Conservation (phyloP, 2,888 invertebrate genomes). For the Prosapia bicincta region DNA sequence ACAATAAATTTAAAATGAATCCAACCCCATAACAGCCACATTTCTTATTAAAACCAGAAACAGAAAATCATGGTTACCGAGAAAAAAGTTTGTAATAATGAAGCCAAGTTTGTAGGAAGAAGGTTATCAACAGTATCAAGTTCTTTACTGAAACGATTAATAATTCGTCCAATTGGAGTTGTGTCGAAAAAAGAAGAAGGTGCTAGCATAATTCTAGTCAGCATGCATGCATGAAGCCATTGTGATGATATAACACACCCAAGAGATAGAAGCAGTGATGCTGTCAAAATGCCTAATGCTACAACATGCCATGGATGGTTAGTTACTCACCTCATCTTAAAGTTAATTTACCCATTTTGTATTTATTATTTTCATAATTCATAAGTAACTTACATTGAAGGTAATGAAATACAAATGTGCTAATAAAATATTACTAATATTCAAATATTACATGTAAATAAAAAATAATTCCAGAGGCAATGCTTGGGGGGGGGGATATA, state of each 20-base stretch:
- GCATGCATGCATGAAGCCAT: conserved; percentile 44
- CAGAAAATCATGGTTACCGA: conserved; percentile 15
- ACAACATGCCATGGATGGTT: too few relatives aligned
- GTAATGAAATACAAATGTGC: too few relatives aligned
- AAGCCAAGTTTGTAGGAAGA: conserved; percentile 67
- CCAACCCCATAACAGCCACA: background rate
- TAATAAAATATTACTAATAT: too few relatives aligned
- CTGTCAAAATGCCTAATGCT: too few relatives aligned
- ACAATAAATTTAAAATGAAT: too few relatives aligned
- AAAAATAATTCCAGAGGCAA: too few relatives aligned
- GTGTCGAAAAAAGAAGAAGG: conserved; percentile 75
- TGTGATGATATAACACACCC: conserved; percentile 19
- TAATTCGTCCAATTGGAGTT: conserved; percentile 73
- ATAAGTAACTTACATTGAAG: too few relatives aligned
- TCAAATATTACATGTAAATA: too few relatives aligned
- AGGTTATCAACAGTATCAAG: conserved; percentile 68
- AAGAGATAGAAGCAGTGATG: background rate
- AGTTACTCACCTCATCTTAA: too few relatives aligned
- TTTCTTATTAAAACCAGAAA: background rate
- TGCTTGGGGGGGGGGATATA: too few relatives aligned
- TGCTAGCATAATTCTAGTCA: conserved; percentile 61
- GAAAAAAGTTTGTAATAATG: conserved; percentile 52
- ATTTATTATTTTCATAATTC: too few relatives aligned
- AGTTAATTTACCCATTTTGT: too few relatives aligned
- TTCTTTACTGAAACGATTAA: conserved; percentile 76